phyloP scores from a whole-genome alignment of 2,797 vertebrate genomes.

The Melanotaenia trifasciata region DNA sequence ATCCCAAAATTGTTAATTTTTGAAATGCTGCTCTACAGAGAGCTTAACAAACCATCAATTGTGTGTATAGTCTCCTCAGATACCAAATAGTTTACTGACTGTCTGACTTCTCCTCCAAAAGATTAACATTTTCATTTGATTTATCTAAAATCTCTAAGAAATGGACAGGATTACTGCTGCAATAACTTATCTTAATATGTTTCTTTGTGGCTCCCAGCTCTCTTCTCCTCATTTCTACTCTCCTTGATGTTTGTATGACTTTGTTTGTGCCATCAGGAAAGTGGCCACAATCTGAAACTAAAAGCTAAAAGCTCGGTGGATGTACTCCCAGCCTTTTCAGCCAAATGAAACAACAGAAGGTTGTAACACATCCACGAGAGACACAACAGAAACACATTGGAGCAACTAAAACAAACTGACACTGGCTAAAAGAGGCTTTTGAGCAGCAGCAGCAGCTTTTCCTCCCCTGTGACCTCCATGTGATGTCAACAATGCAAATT shows the following conservation, averaged over 20 bases:
- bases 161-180: neutral
- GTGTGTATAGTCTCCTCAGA: neutral
- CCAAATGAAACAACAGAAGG: neutral
- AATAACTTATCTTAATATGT: too few species aligned
- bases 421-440: conserved; percentile 16
- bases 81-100: neutral
- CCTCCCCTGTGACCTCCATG: conserved; percentile 35
- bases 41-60: neutral
- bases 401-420: conserved; percentile 34
- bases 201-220: too few species aligned
- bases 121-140: neutral
- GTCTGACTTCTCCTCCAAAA: neutral
- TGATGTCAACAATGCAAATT: conserved; percentile 21
- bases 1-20: too few species aligned
- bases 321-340: neutral
- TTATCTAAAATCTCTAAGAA: neutral
- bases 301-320: neutral
- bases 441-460: conserved; percentile 8
- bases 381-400: neutral
- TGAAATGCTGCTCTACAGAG: too few species aligned
- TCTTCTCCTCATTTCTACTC: too few species aligned
- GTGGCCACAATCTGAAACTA: neutral
- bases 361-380: neutral
- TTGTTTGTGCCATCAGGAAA: neutral
- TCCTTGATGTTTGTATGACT: neutral